Percentiles rank a stretch among this genome's conserved stretches.
These are phyloP conservation scores for Yponomeuta sedellus DNA, from an alignment of 2,888 invertebrate genomes.

Conservation along the genomic window DNA sequence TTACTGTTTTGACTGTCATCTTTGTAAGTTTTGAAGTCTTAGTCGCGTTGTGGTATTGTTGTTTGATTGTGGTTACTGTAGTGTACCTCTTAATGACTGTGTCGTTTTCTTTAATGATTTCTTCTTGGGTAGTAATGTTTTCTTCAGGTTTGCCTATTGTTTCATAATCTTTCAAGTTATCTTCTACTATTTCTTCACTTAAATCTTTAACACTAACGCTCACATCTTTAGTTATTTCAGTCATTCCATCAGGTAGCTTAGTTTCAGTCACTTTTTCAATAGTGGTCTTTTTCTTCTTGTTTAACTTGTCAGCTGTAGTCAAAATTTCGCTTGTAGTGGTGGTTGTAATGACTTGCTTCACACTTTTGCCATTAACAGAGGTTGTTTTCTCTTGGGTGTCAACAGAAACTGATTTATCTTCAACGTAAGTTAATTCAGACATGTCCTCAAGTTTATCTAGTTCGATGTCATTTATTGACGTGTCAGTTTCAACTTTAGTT, in stretches of 20 bases:
- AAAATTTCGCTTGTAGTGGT: slow-evolving; percentile 59
- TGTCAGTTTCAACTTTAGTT: slow-evolving; percentile 57
- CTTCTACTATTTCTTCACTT: slow-evolving; percentile 35
- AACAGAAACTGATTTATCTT: slow-evolving; percentile 46
- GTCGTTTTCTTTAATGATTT: slow-evolving; percentile 22
- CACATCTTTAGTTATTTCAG: slow-evolving; percentile 61
- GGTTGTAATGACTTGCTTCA: slow-evolving; percentile 51
- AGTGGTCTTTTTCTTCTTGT: slow-evolving; percentile 59
- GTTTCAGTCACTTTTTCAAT: slow-evolving; percentile 59
- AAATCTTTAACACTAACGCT: slow-evolving; percentile 58
- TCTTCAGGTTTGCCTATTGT: slow-evolving; percentile 21
- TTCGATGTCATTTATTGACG: slow-evolving; percentile 52
- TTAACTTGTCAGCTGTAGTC: slow-evolving; percentile 41
- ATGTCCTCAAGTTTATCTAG: slow-evolving; percentile 41
- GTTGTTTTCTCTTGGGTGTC: slow-evolving; percentile 47
- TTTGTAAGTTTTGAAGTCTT: slow-evolving; percentile 23
- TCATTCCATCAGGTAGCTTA: slow-evolving; percentile 49
- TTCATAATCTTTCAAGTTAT: slow-evolving; percentile 38
- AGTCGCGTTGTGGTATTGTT: slow-evolving; percentile 22
- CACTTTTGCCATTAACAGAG: slow-evolving; percentile 48
- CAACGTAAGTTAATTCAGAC: slow-evolving; percentile 43
- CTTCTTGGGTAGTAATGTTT: slow-evolving; percentile 21
- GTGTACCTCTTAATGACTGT: slow-evolving; percentile 23
- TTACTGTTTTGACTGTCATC: slow-evolving; percentile 25
- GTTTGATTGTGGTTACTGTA: slow-evolving; percentile 26